phyloP scores from a whole-genome alignment of 1,140 invertebrate species.

The Octopus bimaculoides region DNA sequence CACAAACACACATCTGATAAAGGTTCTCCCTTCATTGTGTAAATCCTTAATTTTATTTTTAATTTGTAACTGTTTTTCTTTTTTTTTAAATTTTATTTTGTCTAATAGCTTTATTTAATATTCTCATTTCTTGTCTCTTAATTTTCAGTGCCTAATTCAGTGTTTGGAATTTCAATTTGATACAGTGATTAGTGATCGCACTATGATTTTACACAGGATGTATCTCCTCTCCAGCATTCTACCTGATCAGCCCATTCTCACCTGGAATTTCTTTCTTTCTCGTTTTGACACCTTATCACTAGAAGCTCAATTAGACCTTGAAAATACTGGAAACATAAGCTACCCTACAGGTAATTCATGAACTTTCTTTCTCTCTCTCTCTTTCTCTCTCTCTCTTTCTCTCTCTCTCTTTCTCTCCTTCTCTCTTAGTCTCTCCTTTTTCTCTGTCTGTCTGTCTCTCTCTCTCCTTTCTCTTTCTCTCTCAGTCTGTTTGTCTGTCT shows the following conservation, averaged over 20 bases:
- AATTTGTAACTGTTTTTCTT: no score
- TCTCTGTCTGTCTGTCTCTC: no score
- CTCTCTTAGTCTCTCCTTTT: no score
- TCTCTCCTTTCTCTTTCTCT: no score
- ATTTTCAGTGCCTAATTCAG: slow-evolving; percentile 56
- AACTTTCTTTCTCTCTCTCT: background rate
- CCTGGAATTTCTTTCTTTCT: slow-evolving; percentile 98
- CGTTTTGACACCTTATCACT: slow-evolving; percentile 94
- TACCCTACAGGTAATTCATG: slow-evolving; percentile 72
- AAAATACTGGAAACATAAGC: slow-evolving; percentile 56
- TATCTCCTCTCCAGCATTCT: slow-evolving; percentile 93
- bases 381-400: no score
- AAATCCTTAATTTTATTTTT: no score
- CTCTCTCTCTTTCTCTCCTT: no score
- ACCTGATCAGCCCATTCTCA: slow-evolving; percentile 83
- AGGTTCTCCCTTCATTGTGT: no score
- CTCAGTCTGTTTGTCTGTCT: no score
- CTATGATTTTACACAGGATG: slow-evolving; percentile 94
- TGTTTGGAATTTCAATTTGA: slow-evolving; percentile 64
- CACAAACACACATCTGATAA: no score
- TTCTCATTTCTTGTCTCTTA: background rate
- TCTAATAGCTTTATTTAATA: no score
- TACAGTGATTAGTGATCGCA: slow-evolving; percentile 89
- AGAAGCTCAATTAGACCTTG: slow-evolving; percentile 65
- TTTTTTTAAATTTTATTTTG: no score